phyloP scores from a whole-genome alignment of 2,888 invertebrate species.

The Nephrocerus scutellatus region DNA sequence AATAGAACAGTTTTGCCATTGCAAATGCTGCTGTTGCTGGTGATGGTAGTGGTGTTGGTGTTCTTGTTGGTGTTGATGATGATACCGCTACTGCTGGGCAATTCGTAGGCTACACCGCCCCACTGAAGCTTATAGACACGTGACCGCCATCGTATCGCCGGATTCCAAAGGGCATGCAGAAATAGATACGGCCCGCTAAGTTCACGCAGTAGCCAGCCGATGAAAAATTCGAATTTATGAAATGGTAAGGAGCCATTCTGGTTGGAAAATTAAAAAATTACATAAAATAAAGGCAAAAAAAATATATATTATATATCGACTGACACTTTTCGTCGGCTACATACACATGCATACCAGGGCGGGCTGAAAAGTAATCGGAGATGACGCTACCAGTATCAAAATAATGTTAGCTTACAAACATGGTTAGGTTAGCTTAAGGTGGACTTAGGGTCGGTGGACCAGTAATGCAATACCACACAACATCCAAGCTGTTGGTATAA shows the following conservation, averaged over 20 bases:
- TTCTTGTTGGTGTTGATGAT: too few species aligned
- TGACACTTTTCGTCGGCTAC: too few species aligned
- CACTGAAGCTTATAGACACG: slow-evolving; percentile 85
- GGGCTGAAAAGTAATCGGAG: too few species aligned
- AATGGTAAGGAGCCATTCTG: slow-evolving; percentile 89
- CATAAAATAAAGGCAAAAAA: neutral
- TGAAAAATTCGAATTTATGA: slow-evolving; percentile 88
- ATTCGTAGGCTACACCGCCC: slow-evolving; percentile 92
- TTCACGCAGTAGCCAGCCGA: slow-evolving; percentile 93
- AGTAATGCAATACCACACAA: too few species aligned
- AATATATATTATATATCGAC: neutral
- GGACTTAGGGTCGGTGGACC: too few species aligned
- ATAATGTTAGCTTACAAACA: neutral
- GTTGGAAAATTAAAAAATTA: slow-evolving; percentile 23
- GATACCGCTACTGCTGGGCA: slow-evolving; percentile 60
- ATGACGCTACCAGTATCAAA: too few species aligned
- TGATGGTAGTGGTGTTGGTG: too few species aligned
- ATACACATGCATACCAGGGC: too few species aligned
- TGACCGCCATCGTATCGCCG: slow-evolving; percentile 89
- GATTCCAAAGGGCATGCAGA: slow-evolving; percentile 76
- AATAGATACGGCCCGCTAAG: slow-evolving; percentile 83
- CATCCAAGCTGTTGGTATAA: too few species aligned
- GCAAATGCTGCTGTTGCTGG: too few species aligned
- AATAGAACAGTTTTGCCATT: too few species aligned
- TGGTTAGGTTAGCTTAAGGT: too few species aligned